Evolutionary conservation across 2,797 vertebrate species (phyloP).

Genomic region (Fistularia commersonii): DNA sequence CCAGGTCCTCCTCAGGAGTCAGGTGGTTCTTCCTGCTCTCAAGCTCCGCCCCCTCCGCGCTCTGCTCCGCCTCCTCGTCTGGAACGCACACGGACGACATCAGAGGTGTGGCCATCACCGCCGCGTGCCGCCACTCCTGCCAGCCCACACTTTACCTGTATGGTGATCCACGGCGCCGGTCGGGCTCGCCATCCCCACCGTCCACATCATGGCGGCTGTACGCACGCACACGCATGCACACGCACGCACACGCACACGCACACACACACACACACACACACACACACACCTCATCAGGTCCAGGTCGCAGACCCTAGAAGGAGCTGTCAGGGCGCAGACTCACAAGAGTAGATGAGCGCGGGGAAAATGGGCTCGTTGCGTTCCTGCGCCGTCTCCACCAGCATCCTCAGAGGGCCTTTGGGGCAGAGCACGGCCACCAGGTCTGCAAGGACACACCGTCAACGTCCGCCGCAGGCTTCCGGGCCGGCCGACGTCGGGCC

Average conservation of each 20-base stretch:
- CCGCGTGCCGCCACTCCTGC: no score
- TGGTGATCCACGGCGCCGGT: conserved; percentile 35
- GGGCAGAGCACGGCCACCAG: conserved; percentile 95
- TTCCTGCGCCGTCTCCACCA: conserved; percentile 98
- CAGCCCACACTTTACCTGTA: conserved; percentile 51
- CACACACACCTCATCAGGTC: neutral
- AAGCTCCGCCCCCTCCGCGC: conserved; percentile 46
- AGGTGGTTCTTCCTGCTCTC: conserved; percentile 19
- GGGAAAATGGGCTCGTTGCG: conserved; percentile 98
- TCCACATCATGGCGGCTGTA: conserved; percentile 95
- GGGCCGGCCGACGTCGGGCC: no score
- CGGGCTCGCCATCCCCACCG: conserved; percentile 89
- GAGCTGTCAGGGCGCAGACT: no score
- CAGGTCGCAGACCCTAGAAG: no score
- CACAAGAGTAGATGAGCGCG: conserved; percentile 98
- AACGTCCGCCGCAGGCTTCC: no score
- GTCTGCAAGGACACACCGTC: conserved; percentile 75
- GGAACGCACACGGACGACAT: conserved; percentile 3
- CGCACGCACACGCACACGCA: no score
- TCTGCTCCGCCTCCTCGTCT: conserved; percentile 67
- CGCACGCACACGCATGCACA: neutral
- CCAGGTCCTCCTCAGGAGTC: conserved; percentile 66
- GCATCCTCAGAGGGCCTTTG: conserved; percentile 95
- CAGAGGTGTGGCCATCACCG: neutral
- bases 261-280: no score